phyloP scores from a whole-genome alignment of 2,113 vertebrate genomes.

The Origma solitaria region DNA sequence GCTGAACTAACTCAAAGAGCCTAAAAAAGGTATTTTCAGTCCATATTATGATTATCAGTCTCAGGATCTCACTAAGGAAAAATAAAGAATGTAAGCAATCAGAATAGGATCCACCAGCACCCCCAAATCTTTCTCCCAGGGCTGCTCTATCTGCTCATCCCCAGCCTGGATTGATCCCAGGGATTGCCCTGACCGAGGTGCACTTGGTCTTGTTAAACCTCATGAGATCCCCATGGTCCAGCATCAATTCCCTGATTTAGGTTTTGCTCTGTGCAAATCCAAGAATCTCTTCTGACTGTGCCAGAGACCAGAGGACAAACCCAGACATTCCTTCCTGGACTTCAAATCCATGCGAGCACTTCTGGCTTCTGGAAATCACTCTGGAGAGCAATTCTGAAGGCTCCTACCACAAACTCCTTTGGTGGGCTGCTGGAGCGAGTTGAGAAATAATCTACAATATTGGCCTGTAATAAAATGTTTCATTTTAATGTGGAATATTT shows the following conservation, averaged over 20 bases:
- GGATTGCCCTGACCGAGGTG: neutral
- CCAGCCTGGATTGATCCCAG: fast-evolving
- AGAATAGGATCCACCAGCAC: neutral
- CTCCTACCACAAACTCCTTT: neutral
- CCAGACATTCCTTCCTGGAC: neutral
- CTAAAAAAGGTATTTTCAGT: neutral
- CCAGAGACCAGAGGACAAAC: neutral
- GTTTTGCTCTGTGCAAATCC: neutral
- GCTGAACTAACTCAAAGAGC: neutral
- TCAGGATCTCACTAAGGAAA: neutral
- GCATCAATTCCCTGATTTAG: neutral
- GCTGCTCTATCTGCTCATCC: neutral
- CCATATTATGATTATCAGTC: neutral
- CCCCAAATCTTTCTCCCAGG: neutral
- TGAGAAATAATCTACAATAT: neutral
- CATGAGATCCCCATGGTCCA: neutral
- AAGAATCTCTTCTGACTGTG: neutral
- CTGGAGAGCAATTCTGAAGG: neutral
- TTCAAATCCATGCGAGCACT: neutral
- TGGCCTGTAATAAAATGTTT: neutral
- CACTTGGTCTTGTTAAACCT: neutral
- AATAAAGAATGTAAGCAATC: neutral
- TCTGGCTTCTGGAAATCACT: neutral
- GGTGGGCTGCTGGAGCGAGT: neutral
- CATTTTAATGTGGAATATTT: constrained; percentile 32